Base-by-base conservation (phyloP, 2,888 invertebrate genomes). In the Melangyna quadrimaculata region DNA sequence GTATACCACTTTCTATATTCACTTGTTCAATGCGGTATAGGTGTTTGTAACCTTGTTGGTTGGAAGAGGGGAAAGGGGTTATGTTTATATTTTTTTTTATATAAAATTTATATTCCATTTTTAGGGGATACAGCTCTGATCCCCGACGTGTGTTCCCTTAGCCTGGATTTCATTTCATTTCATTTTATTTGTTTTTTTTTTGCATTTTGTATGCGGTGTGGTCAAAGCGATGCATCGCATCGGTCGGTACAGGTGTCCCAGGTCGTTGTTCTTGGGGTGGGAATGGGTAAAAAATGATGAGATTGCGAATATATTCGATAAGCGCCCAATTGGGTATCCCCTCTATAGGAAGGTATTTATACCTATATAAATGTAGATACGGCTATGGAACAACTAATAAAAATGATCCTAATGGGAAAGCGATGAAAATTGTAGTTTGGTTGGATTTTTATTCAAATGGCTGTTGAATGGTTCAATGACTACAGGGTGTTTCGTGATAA, bases 351-450 rank as follows among this genome's bases (percentile, higher is more conserved):
- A n/a, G n/a, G n/a, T 24, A 0, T 8, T 1, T 22, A 6, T 22
- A 19, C 22, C 6, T 9, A 43, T 8, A 17, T 45, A 43, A 0
- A 10, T 1, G 5, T 32, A 32, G 17, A 4, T 19, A 29, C 27
- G 2, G 27, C 17, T 53, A 63, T 57, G 61, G 67, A 65, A 14
- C 29, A 29, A 70, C 77, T 78, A 86, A 86, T 86, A 86, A 86
- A 86, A 86, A 63, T 78, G 80, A 86, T 81, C 80, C 80, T 86
- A 86, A 86, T 86, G 86, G 86, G 77, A 80, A 86, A 81, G 75
- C 86, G 70, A 86, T 86, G 86, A 81, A 86, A 86, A 86, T 86
- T 79, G 79, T 79, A 75, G 79, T 67, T 59, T 40, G 79, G 86
- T 78, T 70, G 78, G 71, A 22, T 79, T 84, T 79, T 84, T 84